These are phyloP conservation scores for Glaucidium brasilianum DNA, from an alignment of 2,113 vertebrate species.

Conservation along the genomic window DNA sequence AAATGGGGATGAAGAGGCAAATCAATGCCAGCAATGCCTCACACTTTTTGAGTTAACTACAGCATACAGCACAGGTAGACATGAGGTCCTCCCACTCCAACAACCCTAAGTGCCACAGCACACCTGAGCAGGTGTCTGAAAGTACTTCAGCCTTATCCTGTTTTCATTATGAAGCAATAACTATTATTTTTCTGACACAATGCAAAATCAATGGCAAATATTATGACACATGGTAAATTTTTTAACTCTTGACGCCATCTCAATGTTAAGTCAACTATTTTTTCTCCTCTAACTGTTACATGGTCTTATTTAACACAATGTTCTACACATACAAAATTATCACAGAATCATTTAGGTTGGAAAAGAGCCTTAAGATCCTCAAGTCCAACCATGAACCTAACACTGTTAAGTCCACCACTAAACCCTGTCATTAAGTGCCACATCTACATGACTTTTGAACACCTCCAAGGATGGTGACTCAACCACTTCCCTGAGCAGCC, in stretches of 20 bases:
- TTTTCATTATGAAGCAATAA: background rate
- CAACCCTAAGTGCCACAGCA: background rate
- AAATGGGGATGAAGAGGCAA: background rate
- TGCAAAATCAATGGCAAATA: background rate
- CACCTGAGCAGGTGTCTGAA: background rate
- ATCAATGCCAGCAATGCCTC: background rate
- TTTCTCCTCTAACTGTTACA: background rate
- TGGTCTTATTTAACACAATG: background rate
- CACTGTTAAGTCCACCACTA: background rate
- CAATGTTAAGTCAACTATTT: background rate
- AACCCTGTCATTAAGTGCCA: background rate
- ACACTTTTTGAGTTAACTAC: background rate
- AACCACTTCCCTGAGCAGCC: background rate
- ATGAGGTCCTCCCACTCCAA: background rate
- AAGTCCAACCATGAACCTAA: background rate
- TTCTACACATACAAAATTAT: background rate
- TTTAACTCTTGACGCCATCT: background rate
- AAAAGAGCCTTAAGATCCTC: background rate
- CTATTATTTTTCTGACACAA: background rate
- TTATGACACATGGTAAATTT: background rate
- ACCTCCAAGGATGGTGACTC: background rate
- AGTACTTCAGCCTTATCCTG: background rate
- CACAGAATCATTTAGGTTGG: background rate
- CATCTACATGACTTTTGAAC: rapidly evolving
- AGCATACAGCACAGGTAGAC: background rate